phyloP scores from a whole-genome alignment of 2,888 invertebrate genomes.

The Eupelmus urozonus region DNA sequence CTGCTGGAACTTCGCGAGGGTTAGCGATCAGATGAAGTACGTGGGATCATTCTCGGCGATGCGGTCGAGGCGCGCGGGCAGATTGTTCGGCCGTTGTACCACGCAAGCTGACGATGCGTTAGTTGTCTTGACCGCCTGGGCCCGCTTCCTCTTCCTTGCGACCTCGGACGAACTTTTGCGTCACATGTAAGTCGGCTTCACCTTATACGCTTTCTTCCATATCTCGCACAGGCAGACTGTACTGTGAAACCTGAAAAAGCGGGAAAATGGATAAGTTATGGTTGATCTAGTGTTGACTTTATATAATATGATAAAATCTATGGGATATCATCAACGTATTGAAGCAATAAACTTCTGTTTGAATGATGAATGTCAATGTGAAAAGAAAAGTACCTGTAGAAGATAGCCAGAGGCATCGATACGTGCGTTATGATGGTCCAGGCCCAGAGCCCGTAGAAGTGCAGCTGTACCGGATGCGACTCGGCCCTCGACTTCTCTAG shows the following conservation, averaged over 20 bases:
- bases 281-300: not conserved
- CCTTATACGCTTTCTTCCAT: slow-evolving; percentile 97
- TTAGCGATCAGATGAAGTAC: slow-evolving; percentile 70
- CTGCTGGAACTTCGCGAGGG: slow-evolving; percentile 58
- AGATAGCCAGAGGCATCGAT: slow-evolving; percentile 94
- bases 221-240: slow-evolving; percentile 97
- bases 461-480: slow-evolving; percentile 93
- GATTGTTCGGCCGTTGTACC: slow-evolving; percentile 67
- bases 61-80: slow-evolving; percentile 70
- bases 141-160: slow-evolving; percentile 44
- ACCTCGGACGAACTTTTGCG: slow-evolving; percentile 69
- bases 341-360: no score
- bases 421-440: slow-evolving; percentile 98
- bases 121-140: slow-evolving; percentile 5
- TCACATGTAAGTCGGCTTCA: slow-evolving; percentile 92
- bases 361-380: not conserved
- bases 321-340: no score
- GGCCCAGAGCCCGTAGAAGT: slow-evolving; percentile 95
- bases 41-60: slow-evolving; percentile 72
- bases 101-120: slow-evolving; percentile 56
- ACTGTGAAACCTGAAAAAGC: slow-evolving; percentile 89
- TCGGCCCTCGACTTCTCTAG: slow-evolving; percentile 94
- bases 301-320: not conserved
- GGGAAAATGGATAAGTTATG: no score
- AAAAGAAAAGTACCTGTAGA: slow-evolving; percentile 82